Evolutionary conservation across 2,888 invertebrate genomes (phyloP).

Genomic region (Lamellibrachia columna): DNA sequence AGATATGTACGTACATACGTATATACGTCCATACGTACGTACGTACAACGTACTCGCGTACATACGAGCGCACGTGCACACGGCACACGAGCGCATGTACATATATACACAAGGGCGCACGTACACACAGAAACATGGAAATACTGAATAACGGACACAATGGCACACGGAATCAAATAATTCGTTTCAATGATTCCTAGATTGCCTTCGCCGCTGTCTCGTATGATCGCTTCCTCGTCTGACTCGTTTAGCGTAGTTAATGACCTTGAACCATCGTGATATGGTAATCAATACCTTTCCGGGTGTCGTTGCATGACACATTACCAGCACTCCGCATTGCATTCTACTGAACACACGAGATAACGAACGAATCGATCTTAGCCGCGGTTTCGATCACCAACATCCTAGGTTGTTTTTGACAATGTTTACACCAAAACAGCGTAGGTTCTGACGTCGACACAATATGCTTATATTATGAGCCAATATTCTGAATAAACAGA

Average conservation of each 20-base stretch:
- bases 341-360: neutral
- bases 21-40: neutral
- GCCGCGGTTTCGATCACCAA: neutral
- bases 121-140: neutral
- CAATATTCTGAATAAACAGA: neutral
- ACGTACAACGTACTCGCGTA: neutral
- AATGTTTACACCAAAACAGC: neutral
- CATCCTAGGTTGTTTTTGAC: neutral
- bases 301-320: neutral
- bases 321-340: neutral
- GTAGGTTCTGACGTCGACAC: neutral
- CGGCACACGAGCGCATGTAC: neutral
- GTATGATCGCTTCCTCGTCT: neutral
- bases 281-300: neutral
- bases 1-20: neutral
- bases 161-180: neutral
- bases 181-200: neutral
- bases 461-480: no score
- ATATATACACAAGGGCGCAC: neutral
- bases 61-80: neutral
- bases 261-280: neutral
- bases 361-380: neutral
- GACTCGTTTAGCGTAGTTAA: neutral
- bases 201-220: neutral
- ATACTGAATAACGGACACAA: neutral